phyloP scores from a whole-genome alignment of 2,113 vertebrate genomes.

The Lophotis ruficrista region DNA sequence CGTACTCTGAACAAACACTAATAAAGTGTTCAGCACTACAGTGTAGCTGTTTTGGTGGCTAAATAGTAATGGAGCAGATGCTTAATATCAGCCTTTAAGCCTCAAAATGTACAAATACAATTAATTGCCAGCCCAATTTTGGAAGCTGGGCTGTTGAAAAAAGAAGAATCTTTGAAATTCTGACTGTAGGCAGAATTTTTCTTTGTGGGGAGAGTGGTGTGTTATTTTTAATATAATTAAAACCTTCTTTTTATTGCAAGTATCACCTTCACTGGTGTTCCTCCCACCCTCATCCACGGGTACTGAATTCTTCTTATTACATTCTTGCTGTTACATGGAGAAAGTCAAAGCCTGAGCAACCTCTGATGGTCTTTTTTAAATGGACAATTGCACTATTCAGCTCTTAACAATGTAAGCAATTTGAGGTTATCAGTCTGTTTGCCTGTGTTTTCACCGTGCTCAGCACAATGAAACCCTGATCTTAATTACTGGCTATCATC shows the following conservation, averaged over 20 bases:
- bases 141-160: background rate
- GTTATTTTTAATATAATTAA: background rate
- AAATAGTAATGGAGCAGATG: conserved; percentile 53
- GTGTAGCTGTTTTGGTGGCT: conserved; percentile 45
- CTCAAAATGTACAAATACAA: conserved; percentile 53
- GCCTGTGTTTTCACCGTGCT: conserved; percentile 33
- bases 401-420: conserved; percentile 7
- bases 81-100: conserved; percentile 67
- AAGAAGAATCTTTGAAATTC: background rate
- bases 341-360: conserved; percentile 14
- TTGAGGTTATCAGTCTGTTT: conserved; percentile 55
- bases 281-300: background rate
- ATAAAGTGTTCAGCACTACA: conserved; percentile 42
- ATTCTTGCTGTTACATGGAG: background rate
- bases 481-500: conserved; percentile 50
- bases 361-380: background rate
- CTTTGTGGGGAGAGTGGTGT: fast-evolving
- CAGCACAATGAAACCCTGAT: conserved; percentile 47
- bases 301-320: background rate
- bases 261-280: background rate
- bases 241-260: background rate
- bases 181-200: background rate
- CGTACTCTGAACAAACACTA: conserved; percentile 45
- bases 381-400: conserved; percentile 23
- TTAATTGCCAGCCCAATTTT: conserved; percentile 31